A percentile compares a stretch with the other conserved stretches of the same genome.
phyloP scores from a whole-genome alignment of 2,797 vertebrate species.

The Argya squamiceps region DNA sequence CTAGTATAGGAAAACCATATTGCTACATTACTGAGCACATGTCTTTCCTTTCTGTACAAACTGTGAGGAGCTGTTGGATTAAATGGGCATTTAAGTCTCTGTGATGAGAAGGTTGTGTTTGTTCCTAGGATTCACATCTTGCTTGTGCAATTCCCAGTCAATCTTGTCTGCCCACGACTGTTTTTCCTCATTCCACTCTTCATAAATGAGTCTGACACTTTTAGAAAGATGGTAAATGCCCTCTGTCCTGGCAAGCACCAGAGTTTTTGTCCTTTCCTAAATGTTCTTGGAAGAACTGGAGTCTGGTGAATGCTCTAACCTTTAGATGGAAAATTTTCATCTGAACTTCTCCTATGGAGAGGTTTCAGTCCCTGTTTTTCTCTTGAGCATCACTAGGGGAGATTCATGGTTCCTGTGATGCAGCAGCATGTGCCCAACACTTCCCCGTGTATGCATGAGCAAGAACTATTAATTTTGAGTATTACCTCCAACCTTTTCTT shows the following conservation, averaged over 20 bases:
- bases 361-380: neutral
- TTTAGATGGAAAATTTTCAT: neutral
- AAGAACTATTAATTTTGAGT: neutral
- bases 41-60: neutral
- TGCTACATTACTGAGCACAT: neutral
- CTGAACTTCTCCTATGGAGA: neutral
- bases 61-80: neutral
- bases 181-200: neutral
- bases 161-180: neutral
- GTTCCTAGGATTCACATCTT: neutral
- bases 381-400: neutral
- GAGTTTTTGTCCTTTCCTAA: neutral
- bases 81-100: neutral
- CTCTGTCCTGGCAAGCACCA: neutral
- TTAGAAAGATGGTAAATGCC: neutral
- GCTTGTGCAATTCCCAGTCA: neutral
- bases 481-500: neutral
- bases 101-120: neutral
- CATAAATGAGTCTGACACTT: neutral
- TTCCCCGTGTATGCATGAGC: neutral
- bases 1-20: neutral
- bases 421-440: accelerated
- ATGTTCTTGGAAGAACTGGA: neutral
- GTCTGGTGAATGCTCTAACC: neutral
- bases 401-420: neutral